Conservation (phyloP, 2,888 invertebrate genomes). For the Venustoraphidia nigricollis region DNA sequence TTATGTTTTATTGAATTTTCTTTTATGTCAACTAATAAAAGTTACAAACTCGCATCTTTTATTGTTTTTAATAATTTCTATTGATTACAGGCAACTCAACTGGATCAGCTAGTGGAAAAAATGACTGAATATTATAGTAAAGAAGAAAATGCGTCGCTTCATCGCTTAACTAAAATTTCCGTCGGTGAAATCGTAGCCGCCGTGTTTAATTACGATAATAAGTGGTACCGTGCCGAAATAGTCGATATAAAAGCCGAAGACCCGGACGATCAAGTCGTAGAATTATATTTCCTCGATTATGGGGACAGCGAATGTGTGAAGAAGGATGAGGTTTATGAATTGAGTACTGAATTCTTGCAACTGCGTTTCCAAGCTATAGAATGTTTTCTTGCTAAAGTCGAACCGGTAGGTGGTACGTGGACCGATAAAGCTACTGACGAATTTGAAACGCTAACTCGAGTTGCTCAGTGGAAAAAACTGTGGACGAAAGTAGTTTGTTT, state of each 20-base stretch:
- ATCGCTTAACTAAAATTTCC: slow-evolving; percentile 34
- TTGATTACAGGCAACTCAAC: slow-evolving; percentile 40
- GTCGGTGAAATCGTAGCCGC: slow-evolving; percentile 76
- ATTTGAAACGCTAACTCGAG: slow-evolving; percentile 56
- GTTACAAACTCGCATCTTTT: too few relatives aligned
- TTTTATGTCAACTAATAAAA: too few relatives aligned
- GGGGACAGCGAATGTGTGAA: slow-evolving; percentile 63
- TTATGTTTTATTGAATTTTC: too few relatives aligned
- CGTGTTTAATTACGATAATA: slow-evolving; percentile 62
- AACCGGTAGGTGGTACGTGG: slow-evolving; percentile 38
- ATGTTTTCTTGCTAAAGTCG: slow-evolving; percentile 55
- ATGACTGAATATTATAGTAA: slow-evolving; percentile 72
- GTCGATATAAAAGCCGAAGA: slow-evolving; percentile 44
- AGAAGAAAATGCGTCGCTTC: slow-evolving; percentile 43
- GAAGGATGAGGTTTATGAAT: slow-evolving; percentile 49
- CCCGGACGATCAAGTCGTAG: slow-evolving; percentile 41
- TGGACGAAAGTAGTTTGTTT: slow-evolving; percentile 62
- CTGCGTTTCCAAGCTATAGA: slow-evolving; percentile 76
- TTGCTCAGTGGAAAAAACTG: slow-evolving; percentile 67
- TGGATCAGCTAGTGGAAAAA: slow-evolving; percentile 62
- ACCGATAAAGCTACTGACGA: slow-evolving; percentile 42
- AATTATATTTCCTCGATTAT: slow-evolving; percentile 75
- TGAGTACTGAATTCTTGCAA: slow-evolving; percentile 58
- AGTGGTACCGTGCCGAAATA: slow-evolving; percentile 59
- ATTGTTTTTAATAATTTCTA: neutral